Percentiles rank a stretch among this genome's conserved stretches.
These are phyloP conservation scores for Amyelois transitella DNA, from an alignment of 1,140 invertebrate genomes.

Conservation along the genomic window DNA sequence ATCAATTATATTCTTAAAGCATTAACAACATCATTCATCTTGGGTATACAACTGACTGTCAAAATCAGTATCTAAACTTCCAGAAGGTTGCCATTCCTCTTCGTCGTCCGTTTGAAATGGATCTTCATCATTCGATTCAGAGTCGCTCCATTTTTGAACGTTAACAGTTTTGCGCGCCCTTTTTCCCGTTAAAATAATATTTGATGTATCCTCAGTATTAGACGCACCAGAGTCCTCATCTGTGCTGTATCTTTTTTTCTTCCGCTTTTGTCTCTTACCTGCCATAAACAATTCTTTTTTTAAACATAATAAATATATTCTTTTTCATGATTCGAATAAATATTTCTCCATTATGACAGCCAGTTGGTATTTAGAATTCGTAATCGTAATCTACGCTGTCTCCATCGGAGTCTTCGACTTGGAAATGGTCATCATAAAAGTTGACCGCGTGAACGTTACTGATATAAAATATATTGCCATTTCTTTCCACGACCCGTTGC, in stretches of 20 bases:
- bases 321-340: neutral
- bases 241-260: constrained; percentile 6
- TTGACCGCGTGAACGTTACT: constrained; percentile 47
- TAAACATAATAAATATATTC: neutral
- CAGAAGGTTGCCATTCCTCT: constrained; percentile 12
- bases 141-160: constrained; percentile 15
- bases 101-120: constrained; percentile 41
- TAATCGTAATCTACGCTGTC: constrained; percentile 63
- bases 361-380: constrained; percentile 36
- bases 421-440: constrained; percentile 55
- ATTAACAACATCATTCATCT: constrained; percentile 12
- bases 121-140: constrained; percentile 32
- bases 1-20: neutral
- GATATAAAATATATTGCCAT: constrained; percentile 51
- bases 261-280: constrained; percentile 10
- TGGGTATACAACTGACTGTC: constrained; percentile 30
- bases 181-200: constrained; percentile 38
- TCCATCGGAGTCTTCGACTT: constrained; percentile 51
- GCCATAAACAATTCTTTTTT: constrained; percentile 14
- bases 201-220: constrained; percentile 9
- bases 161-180: constrained; percentile 29
- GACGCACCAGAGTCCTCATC: constrained; percentile 7
- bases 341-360: constrained; percentile 16
- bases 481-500: constrained; percentile 34
- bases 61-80: constrained; percentile 18